Evolutionary conservation across 2,888 invertebrate genomes (phyloP), one percentile per base, ranked within the genome.

Genomic region (Uropetala carovei): DNA sequence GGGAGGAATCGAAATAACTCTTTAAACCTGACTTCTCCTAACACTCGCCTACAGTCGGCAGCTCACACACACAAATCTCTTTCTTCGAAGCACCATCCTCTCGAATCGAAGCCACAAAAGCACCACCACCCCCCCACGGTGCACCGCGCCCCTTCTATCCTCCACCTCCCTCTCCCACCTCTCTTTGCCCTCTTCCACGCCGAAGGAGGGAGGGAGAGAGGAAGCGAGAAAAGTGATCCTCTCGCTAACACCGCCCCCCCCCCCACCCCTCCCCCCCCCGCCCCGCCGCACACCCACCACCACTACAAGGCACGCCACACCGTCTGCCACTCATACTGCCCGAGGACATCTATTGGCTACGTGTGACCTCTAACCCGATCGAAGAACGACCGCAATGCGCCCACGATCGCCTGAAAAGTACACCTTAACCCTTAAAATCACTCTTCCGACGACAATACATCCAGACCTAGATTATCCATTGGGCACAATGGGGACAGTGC

Each of bases 61-160:
- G 13, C 85, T 3, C 85, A 11, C 60, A 27, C 16, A 59, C 30
- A 59, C 57, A 89, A 89, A 89, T 43, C 89, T 64, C 89, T 89
- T 89, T 68, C 89, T 64, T 58, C 89, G 89, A 89, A 89, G 89
- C 89, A 89, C 89, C 64, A 64, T 60, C 89, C 64, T 43, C 59
- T 58, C 43, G 64, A 68, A 89, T 64, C 64, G 89, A 89, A 89
- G 89, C 89, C 89, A 22, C 89, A 64, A 89, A 89, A 89, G 64
- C 60, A 89, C 89, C 30, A 60, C 43, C 22, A 3, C 75, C 27
- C 16, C n/a, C 64, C 64, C 14, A 16, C 16, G n/a, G 16, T n/a
- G 64, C 16, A 64, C 64, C 64, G 64, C 64, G 64, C 18, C 18
- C 68, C 68, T 5, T 27, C 60, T 59, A 1, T 30, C 56, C 86